Evolutionary conservation across 2,888 invertebrate species (phyloP), one percentile per base, ranked within the genome.

Genomic region (Lepidochrysops patricia): DNA sequence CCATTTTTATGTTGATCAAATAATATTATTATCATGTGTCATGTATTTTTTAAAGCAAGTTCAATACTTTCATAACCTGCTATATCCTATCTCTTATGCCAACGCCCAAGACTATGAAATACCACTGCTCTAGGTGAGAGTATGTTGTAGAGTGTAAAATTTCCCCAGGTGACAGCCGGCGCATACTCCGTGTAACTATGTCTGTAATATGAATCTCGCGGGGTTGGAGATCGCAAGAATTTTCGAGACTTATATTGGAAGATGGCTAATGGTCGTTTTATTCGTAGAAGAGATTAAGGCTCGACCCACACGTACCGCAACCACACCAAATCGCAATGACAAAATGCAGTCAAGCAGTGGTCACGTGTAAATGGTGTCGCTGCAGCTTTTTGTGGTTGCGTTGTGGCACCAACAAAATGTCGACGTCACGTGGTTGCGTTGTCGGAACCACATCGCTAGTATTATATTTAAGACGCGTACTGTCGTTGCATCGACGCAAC

Each of bases 61-160:
- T 7, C 23, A 23, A 52, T 13, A 32, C 19, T n/a, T 34, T 12
- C 9, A 12, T 2, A 12, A 34, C 58, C 58, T 29, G 32, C 3
- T n/a, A n/a, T n/a, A n/a, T 15, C 23, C 62, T 59, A 4, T 15
- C 7, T 9, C 60, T 64, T 63, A 49, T 1, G 13, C 57, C 60
- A 56, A 5, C 27, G 27, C 48, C 13, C 35, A 61, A 64, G 67
- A 63, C 67, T 70, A 68, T 71, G 70, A 69, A 69, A 70, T 70
- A 70, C 67, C 67, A 64, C 61, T 65, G 62, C 60, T 60, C 66
- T 63, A 67, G 69, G 68, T 69, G 70, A 66, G 66, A 70, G 68
- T 69, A 71, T 69, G 70, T 67, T 67, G 67, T 68, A 70, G 66
- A 69, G 67, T 70, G 68, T 70, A 71, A 71, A 71, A 71, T 71